These are phyloP conservation scores for Agrypnia vestita DNA, from an alignment of 1,140 invertebrate genomes.

Conservation along the genomic window DNA sequence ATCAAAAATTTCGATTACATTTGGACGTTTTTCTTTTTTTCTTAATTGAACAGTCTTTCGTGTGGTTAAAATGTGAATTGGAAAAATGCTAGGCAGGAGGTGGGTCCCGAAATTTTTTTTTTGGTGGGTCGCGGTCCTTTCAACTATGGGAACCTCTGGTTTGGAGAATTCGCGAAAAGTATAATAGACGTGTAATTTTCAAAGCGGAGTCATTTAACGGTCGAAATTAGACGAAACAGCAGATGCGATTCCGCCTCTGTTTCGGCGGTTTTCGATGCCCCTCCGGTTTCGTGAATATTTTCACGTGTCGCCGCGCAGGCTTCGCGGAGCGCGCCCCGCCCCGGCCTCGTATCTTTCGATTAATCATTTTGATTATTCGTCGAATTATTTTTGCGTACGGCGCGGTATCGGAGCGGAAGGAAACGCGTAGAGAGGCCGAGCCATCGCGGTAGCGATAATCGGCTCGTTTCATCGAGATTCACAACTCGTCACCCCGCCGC, in stretches of 20 bases:
- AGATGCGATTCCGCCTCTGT: not conserved
- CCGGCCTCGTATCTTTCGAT: not conserved
- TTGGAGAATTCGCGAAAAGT: too few species aligned
- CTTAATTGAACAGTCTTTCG: too few species aligned
- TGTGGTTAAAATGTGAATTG: too few species aligned
- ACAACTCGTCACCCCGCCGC: not conserved
- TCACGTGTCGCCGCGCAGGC: constrained; percentile 10
- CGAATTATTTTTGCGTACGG: not conserved
- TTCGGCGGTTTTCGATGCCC: not conserved
- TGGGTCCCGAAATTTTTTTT: too few species aligned
- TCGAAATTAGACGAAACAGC: too few species aligned
- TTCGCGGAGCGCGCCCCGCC: constrained; percentile 2
- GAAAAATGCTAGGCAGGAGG: too few species aligned
- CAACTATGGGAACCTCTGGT: too few species aligned
- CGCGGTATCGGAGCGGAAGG: not conserved
- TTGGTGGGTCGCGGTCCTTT: too few species aligned
- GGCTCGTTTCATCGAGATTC: not conserved
- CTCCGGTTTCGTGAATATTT: constrained; percentile 14
- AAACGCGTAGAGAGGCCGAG: not conserved
- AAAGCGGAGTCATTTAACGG: too few species aligned
- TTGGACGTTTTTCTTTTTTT: too few species aligned
- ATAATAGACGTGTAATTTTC: too few species aligned
- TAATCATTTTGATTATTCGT: constrained; percentile 33
- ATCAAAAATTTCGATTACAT: too few species aligned
- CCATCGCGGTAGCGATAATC: not conserved